Base-by-base conservation (phyloP, 2,113 vertebrate genomes). In the Craseonycteris thonglongyai region DNA sequence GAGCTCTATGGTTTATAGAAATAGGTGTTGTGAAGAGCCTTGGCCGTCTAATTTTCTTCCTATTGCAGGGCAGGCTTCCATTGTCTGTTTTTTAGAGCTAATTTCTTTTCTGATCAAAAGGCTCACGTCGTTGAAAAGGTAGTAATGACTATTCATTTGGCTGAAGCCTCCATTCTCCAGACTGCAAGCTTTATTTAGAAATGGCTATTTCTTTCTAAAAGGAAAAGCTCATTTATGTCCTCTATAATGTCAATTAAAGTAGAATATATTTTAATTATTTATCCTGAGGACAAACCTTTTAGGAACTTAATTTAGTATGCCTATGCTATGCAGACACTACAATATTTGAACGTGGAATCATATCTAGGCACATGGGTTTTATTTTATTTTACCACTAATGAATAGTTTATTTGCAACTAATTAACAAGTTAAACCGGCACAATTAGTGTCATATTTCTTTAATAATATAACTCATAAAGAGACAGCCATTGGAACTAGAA, bases 21-120 rank as follows among this genome's bases (percentile, higher is more conserved):
- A 98, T 98, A 98, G 98, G 98, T 98, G 98, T 98, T 98, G 98
- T 98, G 98, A 98, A 98, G 98, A 99, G 98, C 98, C 96, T 97
- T 97, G 98, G 98, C 97, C 97, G 98, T 98, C 98, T 98, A 98
- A 98, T 98, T 98, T 98, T 98, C 98, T 98, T 98, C 98, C 98
- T 98, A 98, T 98, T 98, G 98, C 98, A 98, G 98, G 98, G 98
- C 98, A 98, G 98, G 97, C 98, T 98, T 98, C 98, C 97, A 99
- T 99, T 98, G 98, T 99, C 97, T 98, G 98, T 98, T 97, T 96
- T 98, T 98, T 98, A 97, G 98, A 98, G 98, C 98, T 98, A 98
- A 98, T 98, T 98, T 98, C 98, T 99, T 98, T 98, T 97, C 98
- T 98, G 98, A 98, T 98, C 98, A 98, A 98, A 99, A 99, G 98